These are phyloP conservation scores for Podarcis cretensis DNA, from an alignment of 2,113 vertebrate genomes.

Conservation along the genomic window DNA sequence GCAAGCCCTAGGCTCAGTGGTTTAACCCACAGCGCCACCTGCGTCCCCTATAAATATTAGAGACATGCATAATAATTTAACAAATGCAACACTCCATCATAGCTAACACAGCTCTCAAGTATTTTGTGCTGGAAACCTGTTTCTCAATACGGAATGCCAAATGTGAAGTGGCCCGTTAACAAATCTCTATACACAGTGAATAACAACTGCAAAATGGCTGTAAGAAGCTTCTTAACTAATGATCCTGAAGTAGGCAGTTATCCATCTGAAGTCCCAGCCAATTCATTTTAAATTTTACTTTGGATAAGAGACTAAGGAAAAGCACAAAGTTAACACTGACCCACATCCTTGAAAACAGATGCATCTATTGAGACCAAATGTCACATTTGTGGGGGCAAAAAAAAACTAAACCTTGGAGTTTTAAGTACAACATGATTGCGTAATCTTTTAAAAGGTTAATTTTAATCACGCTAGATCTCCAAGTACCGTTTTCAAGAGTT, in stretches of 20 bases:
- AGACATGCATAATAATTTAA: background rate
- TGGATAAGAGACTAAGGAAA: background rate
- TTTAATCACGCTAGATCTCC: constrained; percentile 45
- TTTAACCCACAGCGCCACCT: no score
- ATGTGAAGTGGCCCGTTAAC: background rate
- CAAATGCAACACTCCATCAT: no score
- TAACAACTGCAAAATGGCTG: background rate
- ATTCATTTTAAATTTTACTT: constrained; percentile 10
- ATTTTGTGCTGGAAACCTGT: background rate
- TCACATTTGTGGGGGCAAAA: constrained; percentile 3
- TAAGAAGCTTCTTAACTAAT: background rate
- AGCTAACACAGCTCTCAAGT: background rate
- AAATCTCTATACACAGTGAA: background rate
- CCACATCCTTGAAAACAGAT: constrained; percentile 16
- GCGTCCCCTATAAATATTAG: background rate
- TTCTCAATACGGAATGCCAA: background rate
- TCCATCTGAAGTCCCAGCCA: background rate
- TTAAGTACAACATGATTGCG: constrained; percentile 14
- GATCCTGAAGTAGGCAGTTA: constrained; percentile 26
- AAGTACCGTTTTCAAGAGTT: constrained; percentile 51
- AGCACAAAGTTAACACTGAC: background rate
- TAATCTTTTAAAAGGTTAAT: constrained; percentile 40
- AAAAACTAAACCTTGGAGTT: constrained; percentile 31
- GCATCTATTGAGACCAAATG: constrained; percentile 41
- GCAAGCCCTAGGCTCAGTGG: no score